phyloP scores from a whole-genome alignment of 2,113 vertebrate species.

The Chaetops frenatus region DNA sequence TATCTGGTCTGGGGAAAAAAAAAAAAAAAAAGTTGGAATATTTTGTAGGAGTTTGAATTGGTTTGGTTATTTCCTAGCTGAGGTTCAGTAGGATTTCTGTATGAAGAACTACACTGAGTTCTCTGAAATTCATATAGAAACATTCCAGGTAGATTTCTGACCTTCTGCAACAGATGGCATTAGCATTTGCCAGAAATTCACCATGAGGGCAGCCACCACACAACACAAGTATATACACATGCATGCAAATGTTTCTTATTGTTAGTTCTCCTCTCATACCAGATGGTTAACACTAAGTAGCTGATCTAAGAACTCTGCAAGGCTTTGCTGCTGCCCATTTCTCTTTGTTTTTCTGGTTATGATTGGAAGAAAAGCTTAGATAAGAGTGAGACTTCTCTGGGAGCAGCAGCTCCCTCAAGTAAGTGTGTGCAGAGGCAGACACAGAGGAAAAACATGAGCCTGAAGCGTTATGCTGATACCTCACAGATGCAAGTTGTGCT shows the following conservation, averaged over 20 bases:
- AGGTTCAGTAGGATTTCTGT: background rate
- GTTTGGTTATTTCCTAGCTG: background rate
- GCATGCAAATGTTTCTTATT: background rate
- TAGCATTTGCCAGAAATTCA: background rate
- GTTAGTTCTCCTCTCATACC: background rate
- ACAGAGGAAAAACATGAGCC: background rate
- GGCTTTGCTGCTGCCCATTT: background rate
- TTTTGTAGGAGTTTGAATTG: background rate
- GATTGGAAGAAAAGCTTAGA: background rate
- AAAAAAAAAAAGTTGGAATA: rapidly evolving
- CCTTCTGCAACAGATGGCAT: background rate
- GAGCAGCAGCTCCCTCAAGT: background rate
- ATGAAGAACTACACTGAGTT: background rate
- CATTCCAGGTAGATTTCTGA: background rate
- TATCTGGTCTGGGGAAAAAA: background rate
- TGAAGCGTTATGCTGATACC: background rate
- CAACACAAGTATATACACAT: rapidly evolving
- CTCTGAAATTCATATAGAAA: background rate
- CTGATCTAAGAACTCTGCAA: background rate
- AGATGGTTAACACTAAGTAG: background rate
- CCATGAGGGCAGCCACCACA: background rate
- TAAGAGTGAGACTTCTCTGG: background rate
- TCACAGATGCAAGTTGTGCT: background rate
- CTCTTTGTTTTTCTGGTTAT: background rate
- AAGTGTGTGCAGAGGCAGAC: background rate